phyloP scores from a whole-genome alignment of 2,797 vertebrate genomes.

The Valencia hispanica region DNA sequence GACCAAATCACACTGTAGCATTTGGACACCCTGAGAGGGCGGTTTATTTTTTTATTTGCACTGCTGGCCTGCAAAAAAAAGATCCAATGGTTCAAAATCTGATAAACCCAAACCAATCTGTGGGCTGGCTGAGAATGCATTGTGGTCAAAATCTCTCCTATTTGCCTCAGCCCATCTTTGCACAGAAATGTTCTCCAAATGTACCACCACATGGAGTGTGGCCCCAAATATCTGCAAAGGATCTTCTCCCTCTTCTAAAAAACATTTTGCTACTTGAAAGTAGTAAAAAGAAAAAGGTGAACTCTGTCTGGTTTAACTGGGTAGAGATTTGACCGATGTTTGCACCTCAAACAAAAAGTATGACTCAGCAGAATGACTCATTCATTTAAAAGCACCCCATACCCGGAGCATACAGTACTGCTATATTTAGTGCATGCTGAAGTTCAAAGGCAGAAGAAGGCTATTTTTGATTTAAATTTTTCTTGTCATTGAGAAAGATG shows the following conservation, averaged over 20 bases:
- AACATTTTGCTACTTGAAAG: neutral
- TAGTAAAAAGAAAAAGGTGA: neutral
- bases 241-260: neutral
- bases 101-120: constrained; percentile 60
- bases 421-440: constrained; percentile 52
- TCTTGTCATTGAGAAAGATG: constrained; percentile 7
- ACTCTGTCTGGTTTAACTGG: neutral
- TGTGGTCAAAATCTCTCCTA: constrained; percentile 40
- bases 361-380: constrained; percentile 70
- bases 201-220: constrained; percentile 24
- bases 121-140: constrained; percentile 38
- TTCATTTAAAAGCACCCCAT: constrained; percentile 39
- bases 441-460: constrained; percentile 45
- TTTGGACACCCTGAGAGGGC: constrained; percentile 32
- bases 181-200: constrained; percentile 24
- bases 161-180: constrained; percentile 35
- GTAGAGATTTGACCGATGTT: constrained; percentile 26
- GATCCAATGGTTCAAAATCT: constrained; percentile 47
- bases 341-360: constrained; percentile 41
- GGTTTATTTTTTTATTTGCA: constrained; percentile 51
- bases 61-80: constrained; percentile 33
- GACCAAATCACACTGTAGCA: constrained; percentile 24
- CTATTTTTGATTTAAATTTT: constrained; percentile 28
- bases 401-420: constrained; percentile 32
- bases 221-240: constrained; percentile 25